Evolutionary conservation across 2,113 vertebrate species (phyloP).

Genomic region (Microcebus jonahi): DNA sequence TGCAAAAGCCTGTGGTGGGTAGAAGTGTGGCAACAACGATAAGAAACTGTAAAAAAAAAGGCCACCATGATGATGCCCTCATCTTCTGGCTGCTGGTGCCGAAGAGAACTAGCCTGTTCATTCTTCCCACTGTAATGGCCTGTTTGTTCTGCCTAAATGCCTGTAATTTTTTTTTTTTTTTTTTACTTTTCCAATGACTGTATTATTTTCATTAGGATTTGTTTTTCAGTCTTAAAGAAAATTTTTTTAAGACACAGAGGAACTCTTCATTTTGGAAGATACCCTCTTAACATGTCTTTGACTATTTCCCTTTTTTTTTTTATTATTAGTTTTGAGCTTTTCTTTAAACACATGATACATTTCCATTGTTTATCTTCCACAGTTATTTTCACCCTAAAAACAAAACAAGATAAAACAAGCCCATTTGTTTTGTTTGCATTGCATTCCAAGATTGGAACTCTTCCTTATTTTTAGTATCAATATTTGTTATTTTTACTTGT

Average conservation of each 20-base stretch:
- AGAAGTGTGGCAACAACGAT: neutral
- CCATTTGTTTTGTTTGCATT: neutral
- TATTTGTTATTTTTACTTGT: neutral
- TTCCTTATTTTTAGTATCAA: neutral
- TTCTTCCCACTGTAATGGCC: neutral
- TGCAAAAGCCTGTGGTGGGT: neutral
- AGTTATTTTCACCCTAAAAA: neutral
- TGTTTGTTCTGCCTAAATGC: neutral
- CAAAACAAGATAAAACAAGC: neutral
- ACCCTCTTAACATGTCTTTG: neutral
- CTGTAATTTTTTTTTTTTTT: neutral
- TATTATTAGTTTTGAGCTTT: neutral
- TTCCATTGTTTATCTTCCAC: neutral
- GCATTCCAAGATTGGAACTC: neutral
- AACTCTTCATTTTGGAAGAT: neutral
- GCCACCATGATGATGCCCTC: neutral
- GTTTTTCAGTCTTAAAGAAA: neutral
- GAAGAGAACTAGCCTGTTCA: neutral
- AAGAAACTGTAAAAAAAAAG: neutral
- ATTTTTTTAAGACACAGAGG: neutral
- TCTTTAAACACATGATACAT: slow-evolving; percentile 2
- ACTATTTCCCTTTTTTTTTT: neutral
- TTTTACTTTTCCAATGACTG: neutral
- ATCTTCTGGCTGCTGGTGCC: neutral
- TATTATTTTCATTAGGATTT: neutral